phyloP scores from a whole-genome alignment of 2,113 vertebrate genomes.

The Chrysochloris asiatica region DNA sequence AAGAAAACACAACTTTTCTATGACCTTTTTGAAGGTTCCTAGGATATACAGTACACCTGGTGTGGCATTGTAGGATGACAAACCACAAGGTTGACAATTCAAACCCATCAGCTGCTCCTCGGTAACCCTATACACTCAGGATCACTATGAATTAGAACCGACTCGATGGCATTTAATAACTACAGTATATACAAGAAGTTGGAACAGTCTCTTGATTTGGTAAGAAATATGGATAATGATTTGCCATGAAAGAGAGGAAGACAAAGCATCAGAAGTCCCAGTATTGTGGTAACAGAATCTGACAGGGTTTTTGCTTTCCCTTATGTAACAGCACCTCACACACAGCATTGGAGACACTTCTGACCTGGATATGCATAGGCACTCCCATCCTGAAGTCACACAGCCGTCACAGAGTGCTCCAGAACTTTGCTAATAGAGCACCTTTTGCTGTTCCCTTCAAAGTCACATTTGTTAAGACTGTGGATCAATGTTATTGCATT shows the following conservation, averaged over 20 bases:
- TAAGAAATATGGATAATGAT: background rate
- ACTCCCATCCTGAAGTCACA: background rate
- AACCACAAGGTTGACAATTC: too few relatives aligned
- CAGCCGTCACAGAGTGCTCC: background rate
- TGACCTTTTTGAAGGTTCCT: too few relatives aligned
- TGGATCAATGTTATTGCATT: background rate
- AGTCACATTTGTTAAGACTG: background rate
- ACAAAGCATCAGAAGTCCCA: background rate
- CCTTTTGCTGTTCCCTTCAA: background rate
- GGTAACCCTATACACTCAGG: too few relatives aligned
- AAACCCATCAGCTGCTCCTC: too few relatives aligned
- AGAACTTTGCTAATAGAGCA: background rate
- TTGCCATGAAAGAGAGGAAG: background rate
- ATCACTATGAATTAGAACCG: too few relatives aligned
- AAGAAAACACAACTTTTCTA: too few relatives aligned
- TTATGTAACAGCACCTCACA: background rate
- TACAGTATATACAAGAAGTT: background rate
- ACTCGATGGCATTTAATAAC: too few relatives aligned
- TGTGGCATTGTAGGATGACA: too few relatives aligned
- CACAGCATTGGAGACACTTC: background rate
- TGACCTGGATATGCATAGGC: background rate
- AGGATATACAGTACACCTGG: too few relatives aligned
- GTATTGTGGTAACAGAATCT: background rate
- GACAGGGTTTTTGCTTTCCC: background rate
- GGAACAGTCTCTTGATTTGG: background rate